phyloP scores from a whole-genome alignment of 2,888 invertebrate genomes.

The Psylliodes chrysocephalus region DNA sequence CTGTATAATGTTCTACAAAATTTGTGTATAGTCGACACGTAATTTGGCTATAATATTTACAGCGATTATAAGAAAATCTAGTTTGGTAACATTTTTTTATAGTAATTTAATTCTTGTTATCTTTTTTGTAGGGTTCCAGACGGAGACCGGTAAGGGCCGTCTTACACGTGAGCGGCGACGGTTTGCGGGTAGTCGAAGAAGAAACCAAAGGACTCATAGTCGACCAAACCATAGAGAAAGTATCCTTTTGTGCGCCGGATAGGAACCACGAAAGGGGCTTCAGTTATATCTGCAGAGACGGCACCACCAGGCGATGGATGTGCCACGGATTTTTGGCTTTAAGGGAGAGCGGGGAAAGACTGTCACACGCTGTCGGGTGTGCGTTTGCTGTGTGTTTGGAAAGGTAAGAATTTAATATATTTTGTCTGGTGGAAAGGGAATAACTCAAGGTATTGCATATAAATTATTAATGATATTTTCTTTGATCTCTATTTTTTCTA shows the following conservation, averaged over 20 bases:
- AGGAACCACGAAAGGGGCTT: slow-evolving; percentile 97
- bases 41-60: no score
- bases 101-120: no score
- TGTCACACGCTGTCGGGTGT: slow-evolving; percentile 99
- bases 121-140: slow-evolving; percentile 80
- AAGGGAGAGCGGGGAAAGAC: slow-evolving; percentile 95
- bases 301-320: slow-evolving; percentile 99
- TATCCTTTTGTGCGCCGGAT: slow-evolving; percentile 99
- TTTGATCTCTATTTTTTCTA: no score
- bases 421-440: no score
- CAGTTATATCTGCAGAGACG: slow-evolving; percentile 99
- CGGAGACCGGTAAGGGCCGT: slow-evolving; percentile 90
- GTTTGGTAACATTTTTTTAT: no score
- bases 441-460: no score
- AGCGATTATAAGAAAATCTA: no score
- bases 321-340: slow-evolving; percentile 98
- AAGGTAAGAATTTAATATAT: slow-evolving; percentile 55
- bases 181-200: slow-evolving; percentile 96
- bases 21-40: no score
- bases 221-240: slow-evolving; percentile 99
- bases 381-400: slow-evolving; percentile 99
- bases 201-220: slow-evolving; percentile 98
- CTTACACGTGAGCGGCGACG: slow-evolving; percentile 93
- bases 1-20: no score
- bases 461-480: no score